A percentile compares a stretch with the other conserved stretches of the same genome.
phyloP scores from a whole-genome alignment of 2,888 invertebrate genomes.

The Hofmannophila pseudospretella region DNA sequence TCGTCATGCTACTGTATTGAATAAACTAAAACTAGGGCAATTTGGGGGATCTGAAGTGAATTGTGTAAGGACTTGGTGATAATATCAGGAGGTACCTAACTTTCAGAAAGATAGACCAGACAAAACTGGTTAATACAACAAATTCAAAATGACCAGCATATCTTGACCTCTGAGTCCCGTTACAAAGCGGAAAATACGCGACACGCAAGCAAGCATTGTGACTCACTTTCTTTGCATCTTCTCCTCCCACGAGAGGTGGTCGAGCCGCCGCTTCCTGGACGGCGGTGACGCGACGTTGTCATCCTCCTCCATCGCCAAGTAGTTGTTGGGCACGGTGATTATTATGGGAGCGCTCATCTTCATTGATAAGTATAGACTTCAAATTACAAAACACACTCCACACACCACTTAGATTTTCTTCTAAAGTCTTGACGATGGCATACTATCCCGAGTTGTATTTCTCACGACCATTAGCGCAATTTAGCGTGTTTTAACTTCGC shows the following conservation, averaged over 20 bases:
- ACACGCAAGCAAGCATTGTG: conserved; percentile 39
- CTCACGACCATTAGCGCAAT: conserved; percentile 38
- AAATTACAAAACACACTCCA: conserved; percentile 30
- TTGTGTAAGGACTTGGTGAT: too few species aligned
- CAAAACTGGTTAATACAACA: neutral
- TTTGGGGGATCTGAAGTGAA: too few species aligned
- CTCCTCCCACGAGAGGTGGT: conserved; percentile 91
- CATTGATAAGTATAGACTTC: conserved; percentile 22
- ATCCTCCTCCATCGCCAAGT: conserved; percentile 55
- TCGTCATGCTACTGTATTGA: too few species aligned
- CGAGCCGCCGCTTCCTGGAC: conserved; percentile 84
- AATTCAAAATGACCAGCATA: conserved; percentile 11
- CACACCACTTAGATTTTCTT: conserved; percentile 31
- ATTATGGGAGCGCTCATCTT: conserved; percentile 73
- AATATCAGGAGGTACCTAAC: too few species aligned
- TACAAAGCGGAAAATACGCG: conserved; percentile 20
- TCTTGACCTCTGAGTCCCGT: conserved; percentile 16
- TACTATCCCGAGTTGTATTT: conserved; percentile 33
- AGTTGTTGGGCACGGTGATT: conserved; percentile 71
- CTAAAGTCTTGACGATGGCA: conserved; percentile 45
- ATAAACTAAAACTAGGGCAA: too few species aligned
- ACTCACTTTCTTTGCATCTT: conserved; percentile 92
- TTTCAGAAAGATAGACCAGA: too few species aligned
- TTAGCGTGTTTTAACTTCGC: conserved; percentile 44
- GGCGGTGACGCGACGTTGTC: conserved; percentile 48